Evolutionary conservation across 2,888 invertebrate species (phyloP), one percentile per base, ranked within the genome.

Genomic region (Hemaris fuciformis): DNA sequence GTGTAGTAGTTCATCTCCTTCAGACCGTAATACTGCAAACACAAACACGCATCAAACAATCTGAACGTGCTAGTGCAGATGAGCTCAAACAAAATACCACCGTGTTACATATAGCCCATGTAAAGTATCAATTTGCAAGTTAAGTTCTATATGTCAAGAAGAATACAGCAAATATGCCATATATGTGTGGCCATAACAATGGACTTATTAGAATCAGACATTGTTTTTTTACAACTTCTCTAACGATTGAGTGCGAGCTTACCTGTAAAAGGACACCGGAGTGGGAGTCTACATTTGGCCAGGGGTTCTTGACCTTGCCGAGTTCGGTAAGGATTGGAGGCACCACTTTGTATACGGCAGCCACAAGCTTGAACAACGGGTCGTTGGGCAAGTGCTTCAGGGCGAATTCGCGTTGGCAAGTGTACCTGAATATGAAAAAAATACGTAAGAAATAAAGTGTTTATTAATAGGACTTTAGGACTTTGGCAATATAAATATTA

Each of bases 271-370:
- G 94, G 57, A 97, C 98, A 71, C 99, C 99, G 69, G 98, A 98
- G 93, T 99, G 98, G 22, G 99, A 98, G 92, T 99, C 99, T 74
- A 99, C 99, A 87, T 99, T 99, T 71, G 99, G 99, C 98, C 98
- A 99, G 66, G 99, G 99, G 94, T 99, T 99, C 94, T 98, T 97
- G 64, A 98, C 98, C 92, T 99, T 99, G 81, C 98, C 99, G 73
- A 97, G 96, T 89, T 98, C 98, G 74, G 96, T 94, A 48, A 99
- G 95, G 80, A 99, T 95, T 71, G 97, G 97, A 0, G 99, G 99
- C 56, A 98, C 98, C 59, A 98, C 95, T 88, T 98, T 97, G 95
- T 97, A 99, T 6, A 98, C 93, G 77, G 96, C 96, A 1, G 98
- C 96, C 22, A 98, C 98, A 78, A 99, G 93, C 94, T 97, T 96